Evolutionary conservation across 2,797 vertebrate genomes (phyloP).

Genomic region (Margarornis squamiger): DNA sequence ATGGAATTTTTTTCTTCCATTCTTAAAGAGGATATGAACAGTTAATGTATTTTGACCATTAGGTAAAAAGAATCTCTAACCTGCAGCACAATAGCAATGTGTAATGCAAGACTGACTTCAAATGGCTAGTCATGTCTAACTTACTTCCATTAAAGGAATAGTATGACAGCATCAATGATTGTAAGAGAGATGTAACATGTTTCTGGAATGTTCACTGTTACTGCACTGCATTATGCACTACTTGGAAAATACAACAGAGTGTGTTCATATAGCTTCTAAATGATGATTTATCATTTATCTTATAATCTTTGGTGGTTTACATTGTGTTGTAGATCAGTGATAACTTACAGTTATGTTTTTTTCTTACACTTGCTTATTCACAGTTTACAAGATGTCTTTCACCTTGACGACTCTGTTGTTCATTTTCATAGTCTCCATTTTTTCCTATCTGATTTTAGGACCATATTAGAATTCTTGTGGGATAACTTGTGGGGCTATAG

Average conservation of each 20-base stretch:
- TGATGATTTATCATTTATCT: background rate
- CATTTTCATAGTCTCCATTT: background rate
- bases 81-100: background rate
- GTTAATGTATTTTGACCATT: background rate
- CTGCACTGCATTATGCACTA: background rate
- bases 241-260: background rate
- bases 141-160: slow-evolving; percentile 20
- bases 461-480: background rate
- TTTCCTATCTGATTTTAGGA: slow-evolving; percentile 25
- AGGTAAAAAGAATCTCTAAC: background rate
- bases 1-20: background rate
- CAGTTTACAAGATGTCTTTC: slow-evolving; percentile 10
- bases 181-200: background rate
- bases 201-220: background rate
- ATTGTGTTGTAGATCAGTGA: background rate
- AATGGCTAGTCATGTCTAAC: background rate
- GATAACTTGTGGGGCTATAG: background rate
- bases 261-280: background rate
- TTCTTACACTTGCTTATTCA: slow-evolving; percentile 20
- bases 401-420: slow-evolving; percentile 25
- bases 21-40: background rate
- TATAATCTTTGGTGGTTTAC: background rate
- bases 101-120: background rate
- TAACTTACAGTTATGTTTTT: background rate
- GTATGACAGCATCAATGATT: background rate